Percentiles rank a stretch among this genome's conserved stretches.
These are phyloP conservation scores for Temnothorax longispinosus DNA, from an alignment of 1,140 invertebrate genomes.

Conservation along the genomic window DNA sequence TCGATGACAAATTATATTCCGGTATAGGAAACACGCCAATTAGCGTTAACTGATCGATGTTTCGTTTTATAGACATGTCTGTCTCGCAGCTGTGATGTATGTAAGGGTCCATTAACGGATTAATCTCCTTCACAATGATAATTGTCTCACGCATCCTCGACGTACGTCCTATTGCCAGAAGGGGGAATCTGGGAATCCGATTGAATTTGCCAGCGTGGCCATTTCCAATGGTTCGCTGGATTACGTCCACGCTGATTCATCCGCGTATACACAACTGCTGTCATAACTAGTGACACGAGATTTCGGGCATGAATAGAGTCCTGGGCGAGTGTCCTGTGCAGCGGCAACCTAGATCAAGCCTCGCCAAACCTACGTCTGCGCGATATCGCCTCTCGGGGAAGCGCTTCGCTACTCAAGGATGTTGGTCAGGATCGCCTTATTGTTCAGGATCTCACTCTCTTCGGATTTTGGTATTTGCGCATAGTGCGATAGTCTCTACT, in stretches of 20 bases:
- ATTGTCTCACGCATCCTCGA: constrained; percentile 42
- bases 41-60: constrained; percentile 35
- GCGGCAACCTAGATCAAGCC: constrained; percentile 47
- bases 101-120: constrained; percentile 52
- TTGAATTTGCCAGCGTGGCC: constrained; percentile 65
- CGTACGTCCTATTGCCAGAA: neutral
- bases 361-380: constrained; percentile 38
- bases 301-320: constrained; percentile 66
- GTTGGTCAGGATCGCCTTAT: constrained; percentile 60
- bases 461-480: neutral
- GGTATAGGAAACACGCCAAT: constrained; percentile 25
- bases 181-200: constrained; percentile 6
- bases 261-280: constrained; percentile 63
- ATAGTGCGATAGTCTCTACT: neutral
- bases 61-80: constrained; percentile 47
- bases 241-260: constrained; percentile 69
- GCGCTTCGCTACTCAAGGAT: constrained; percentile 43
- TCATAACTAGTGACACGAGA: constrained; percentile 67
- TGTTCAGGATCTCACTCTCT: constrained; percentile 12
- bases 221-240: constrained; percentile 59
- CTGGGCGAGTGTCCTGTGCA: constrained; percentile 46
- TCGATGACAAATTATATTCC: constrained; percentile 18
- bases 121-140: constrained; percentile 56
- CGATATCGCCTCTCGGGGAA: constrained; percentile 15
- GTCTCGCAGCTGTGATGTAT: constrained; percentile 36